phyloP scores from a whole-genome alignment of 2,797 vertebrate genomes.

The Amblyraja radiata region DNA sequence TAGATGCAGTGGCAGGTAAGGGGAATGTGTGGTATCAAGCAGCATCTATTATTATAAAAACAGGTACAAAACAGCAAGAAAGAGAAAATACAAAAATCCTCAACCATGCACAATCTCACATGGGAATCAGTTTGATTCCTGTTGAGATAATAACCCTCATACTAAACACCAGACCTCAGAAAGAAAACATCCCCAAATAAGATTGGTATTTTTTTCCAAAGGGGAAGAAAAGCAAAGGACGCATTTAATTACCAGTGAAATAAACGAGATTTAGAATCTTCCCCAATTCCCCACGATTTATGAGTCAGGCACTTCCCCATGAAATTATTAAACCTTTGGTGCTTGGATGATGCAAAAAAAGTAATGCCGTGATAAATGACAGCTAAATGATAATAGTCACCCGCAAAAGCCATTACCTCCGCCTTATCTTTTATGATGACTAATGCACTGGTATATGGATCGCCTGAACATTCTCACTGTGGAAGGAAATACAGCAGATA shows the following conservation, averaged over 20 bases:
- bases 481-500: not conserved
- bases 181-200: not conserved
- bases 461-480: not conserved
- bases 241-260: not conserved
- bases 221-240: not conserved
- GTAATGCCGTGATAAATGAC: constrained; percentile 19
- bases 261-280: not conserved
- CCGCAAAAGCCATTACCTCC: constrained; percentile 28
- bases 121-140: not conserved
- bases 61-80: not conserved
- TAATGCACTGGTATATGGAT: constrained; percentile 8
- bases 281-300: not conserved
- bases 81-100: not conserved
- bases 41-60: not conserved
- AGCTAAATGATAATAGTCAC: constrained; percentile 28
- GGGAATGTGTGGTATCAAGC: not conserved
- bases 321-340: constrained; percentile 18
- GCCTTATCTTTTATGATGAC: constrained; percentile 38
- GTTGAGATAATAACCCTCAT: not conserved
- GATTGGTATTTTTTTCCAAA: not conserved
- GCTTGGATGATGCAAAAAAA: constrained; percentile 24
- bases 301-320: constrained; percentile 17
- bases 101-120: not conserved
- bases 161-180: not conserved
- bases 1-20: not conserved